These are phyloP conservation scores for Conopomorpha cramerella DNA, from an alignment of 1,140 invertebrate species.

Conservation along the genomic window DNA sequence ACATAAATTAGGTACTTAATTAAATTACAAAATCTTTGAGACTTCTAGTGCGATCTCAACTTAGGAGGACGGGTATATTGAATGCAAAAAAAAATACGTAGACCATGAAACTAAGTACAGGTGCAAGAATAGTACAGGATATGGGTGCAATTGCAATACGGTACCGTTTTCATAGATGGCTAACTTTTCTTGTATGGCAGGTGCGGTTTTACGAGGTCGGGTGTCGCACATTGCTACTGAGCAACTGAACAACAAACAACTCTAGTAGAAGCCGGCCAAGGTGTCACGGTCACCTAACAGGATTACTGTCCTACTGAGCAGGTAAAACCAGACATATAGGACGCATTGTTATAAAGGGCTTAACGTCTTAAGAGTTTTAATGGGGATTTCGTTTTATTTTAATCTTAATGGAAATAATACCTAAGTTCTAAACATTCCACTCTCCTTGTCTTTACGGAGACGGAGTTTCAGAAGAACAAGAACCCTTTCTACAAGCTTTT, in stretches of 20 bases:
- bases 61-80: not conserved
- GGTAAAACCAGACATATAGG: slow-evolving; percentile 35
- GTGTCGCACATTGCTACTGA: slow-evolving; percentile 31
- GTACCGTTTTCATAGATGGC: slow-evolving; percentile 52
- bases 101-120: not conserved
- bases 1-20: too few species aligned
- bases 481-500: too few species aligned
- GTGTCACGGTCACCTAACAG: slow-evolving; percentile 57
- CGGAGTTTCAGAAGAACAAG: too few species aligned
- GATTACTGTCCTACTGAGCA: slow-evolving; percentile 54
- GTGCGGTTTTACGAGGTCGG: slow-evolving; percentile 36
- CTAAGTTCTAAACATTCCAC: too few species aligned
- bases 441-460: too few species aligned
- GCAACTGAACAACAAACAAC: too few species aligned
- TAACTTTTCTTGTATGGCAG: slow-evolving; percentile 48
- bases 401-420: too few species aligned
- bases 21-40: not conserved
- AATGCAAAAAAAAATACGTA: not conserved
- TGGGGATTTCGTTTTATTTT: too few species aligned
- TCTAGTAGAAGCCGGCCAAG: slow-evolving; percentile 38
- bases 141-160: not conserved
- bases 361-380: too few species aligned
- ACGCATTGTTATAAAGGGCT: too few species aligned
- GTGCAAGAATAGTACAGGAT: not conserved
- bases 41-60: too few species aligned